These are phyloP conservation scores for Xenopus laevis DNA, from an alignment of 2,113 vertebrate genomes.

Conservation along the genomic window DNA sequence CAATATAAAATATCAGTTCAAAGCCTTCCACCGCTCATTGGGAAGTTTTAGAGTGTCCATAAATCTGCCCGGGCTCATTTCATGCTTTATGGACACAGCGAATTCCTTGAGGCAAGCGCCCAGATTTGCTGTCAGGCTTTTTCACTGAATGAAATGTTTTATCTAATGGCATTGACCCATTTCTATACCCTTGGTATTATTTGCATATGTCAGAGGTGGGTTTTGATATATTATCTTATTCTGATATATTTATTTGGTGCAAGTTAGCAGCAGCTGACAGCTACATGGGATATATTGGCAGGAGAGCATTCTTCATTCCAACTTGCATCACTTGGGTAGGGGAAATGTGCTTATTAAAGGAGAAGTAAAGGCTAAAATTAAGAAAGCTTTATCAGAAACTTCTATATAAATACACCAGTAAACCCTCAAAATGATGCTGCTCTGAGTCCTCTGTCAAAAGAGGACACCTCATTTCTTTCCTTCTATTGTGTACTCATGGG, in stretches of 20 bases:
- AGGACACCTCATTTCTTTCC: too few relatives aligned
- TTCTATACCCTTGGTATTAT: constrained; percentile 15
- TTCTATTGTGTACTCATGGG: too few relatives aligned
- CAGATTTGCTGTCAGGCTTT: background rate
- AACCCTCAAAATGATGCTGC: too few relatives aligned
- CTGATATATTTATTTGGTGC: constrained; percentile 17
- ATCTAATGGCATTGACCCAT: constrained; percentile 26
- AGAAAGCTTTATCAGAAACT: too few relatives aligned
- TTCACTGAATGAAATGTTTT: constrained; percentile 2
- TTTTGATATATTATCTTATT: background rate
- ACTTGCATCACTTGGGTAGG: too few relatives aligned
- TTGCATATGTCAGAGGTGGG: constrained; percentile 21
- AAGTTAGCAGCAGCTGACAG: background rate
- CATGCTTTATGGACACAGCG: constrained; percentile 2
- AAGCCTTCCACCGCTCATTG: too few relatives aligned
- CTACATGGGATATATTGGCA: constrained; percentile 4
- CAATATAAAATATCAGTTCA: constrained; percentile 3
- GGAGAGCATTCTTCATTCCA: too few relatives aligned
- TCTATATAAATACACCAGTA: too few relatives aligned
- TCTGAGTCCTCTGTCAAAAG: too few relatives aligned
- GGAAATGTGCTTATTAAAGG: too few relatives aligned
- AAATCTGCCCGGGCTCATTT: constrained; percentile 5
- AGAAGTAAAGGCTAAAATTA: too few relatives aligned
- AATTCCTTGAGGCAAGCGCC: constrained; percentile 13
- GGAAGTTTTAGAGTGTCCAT: background rate